Conservation (phyloP, 2,113 vertebrate species). For the Neolamprologus sp. region DNA sequence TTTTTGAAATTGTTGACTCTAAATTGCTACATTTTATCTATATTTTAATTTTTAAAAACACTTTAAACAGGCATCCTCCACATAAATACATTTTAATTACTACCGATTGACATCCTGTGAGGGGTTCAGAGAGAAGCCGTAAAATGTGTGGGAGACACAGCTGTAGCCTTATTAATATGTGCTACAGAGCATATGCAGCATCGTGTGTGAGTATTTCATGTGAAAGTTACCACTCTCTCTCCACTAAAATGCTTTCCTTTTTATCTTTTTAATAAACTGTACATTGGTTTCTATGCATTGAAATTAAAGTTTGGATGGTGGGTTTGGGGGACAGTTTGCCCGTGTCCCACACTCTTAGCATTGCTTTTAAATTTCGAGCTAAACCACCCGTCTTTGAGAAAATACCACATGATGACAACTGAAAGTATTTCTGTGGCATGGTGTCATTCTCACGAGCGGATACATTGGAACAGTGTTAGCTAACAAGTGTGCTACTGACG, state of each 20-base stretch:
- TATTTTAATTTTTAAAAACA: background rate
- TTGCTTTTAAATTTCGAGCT: slow-evolving; percentile 21
- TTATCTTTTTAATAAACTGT: background rate
- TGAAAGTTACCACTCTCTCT: background rate
- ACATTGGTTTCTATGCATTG: background rate
- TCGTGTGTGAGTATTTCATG: background rate
- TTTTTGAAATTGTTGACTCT: background rate
- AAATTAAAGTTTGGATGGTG: background rate
- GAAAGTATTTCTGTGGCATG: slow-evolving; percentile 42
- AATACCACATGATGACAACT: slow-evolving; percentile 25
- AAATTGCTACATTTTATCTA: background rate
- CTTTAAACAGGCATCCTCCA: background rate
- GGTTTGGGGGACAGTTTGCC: background rate
- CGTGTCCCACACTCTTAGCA: background rate
- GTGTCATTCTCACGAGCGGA: slow-evolving; percentile 16
- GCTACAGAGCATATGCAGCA: background rate
- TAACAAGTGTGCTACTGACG: background rate
- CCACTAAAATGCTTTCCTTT: background rate
- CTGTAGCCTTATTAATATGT: background rate
- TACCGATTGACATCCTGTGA: background rate
- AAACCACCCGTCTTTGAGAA: background rate
- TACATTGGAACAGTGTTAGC: slow-evolving; percentile 3
- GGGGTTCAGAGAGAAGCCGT: background rate
- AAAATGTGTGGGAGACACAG: background rate
- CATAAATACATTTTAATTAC: background rate